These are phyloP conservation scores for Clarias fuscus DNA, from an alignment of 2,797 vertebrate genomes.

Conservation along the genomic window DNA sequence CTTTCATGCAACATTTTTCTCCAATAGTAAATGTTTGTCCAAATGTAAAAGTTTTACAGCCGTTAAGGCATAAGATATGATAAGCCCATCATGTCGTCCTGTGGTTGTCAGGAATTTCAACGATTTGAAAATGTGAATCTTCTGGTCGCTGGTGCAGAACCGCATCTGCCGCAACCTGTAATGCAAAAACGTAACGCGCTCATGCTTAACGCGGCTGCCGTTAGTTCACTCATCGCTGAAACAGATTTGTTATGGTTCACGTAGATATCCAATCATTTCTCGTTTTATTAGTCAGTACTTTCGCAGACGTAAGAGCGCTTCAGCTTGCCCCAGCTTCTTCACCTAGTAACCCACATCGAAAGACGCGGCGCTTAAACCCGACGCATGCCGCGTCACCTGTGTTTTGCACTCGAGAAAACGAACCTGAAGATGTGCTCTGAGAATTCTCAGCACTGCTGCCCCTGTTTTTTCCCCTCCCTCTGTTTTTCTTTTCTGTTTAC, in stretches of 20 bases:
- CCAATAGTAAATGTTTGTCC: neutral
- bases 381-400: neutral
- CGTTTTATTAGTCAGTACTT: neutral
- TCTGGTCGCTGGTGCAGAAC: constrained; percentile 12
- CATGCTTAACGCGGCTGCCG: neutral
- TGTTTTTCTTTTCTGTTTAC: constrained; percentile 47
- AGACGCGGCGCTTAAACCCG: neutral
- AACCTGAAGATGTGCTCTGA: constrained; percentile 10
- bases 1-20: neutral
- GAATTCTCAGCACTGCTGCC: constrained; percentile 29
- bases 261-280: neutral
- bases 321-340: neutral
- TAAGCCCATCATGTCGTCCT: neutral
- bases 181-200: neutral
- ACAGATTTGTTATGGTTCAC: neutral
- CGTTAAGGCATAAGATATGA: too few species aligned
- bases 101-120: constrained; percentile 12
- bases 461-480: constrained; percentile 53
- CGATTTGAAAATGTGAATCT: constrained; percentile 9
- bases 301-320: neutral
- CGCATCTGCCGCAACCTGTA: constrained; percentile 5
- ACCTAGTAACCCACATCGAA: neutral
- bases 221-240: too few species aligned
- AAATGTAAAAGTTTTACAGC: neutral
- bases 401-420: neutral